Percentiles rank a stretch among this genome's conserved stretches.
Conservation (phyloP, 2,113 vertebrate species). For the Petaurus breviceps region DNA sequence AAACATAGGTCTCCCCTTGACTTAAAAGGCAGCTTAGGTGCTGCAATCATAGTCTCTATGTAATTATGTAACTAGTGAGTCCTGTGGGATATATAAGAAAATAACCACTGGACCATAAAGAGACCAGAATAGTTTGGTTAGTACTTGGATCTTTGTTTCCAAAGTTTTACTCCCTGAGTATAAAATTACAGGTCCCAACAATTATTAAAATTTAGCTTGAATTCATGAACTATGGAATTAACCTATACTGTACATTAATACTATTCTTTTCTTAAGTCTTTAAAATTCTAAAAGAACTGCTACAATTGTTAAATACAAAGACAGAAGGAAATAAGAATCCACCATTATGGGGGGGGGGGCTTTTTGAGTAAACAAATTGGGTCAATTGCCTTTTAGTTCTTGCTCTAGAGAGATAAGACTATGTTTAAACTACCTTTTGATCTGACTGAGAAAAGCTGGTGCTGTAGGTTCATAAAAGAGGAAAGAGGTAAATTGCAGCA, state of each 20-base stretch:
- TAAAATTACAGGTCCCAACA: background rate
- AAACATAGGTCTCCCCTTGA: slow-evolving; percentile 34
- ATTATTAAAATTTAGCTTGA: slow-evolving; percentile 9
- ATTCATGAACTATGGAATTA: slow-evolving; percentile 35
- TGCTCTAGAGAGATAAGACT: background rate
- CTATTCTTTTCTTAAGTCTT: background rate
- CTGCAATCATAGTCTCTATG: background rate
- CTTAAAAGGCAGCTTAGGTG: slow-evolving; percentile 42
- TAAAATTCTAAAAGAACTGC: slow-evolving; percentile 25
- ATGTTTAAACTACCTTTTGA: background rate
- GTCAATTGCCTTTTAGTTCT: background rate
- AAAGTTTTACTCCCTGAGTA: background rate
- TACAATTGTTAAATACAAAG: slow-evolving; percentile 24
- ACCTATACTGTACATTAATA: background rate
- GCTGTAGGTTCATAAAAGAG: background rate
- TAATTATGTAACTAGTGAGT: background rate
- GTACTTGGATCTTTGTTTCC: slow-evolving; percentile 24
- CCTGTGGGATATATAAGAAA: background rate
- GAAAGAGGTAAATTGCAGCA: background rate
- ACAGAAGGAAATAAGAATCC: background rate
- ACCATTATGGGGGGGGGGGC: background rate
- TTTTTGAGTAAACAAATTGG: slow-evolving; percentile 29
- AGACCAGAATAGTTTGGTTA: background rate
- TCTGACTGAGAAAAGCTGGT: slow-evolving; percentile 8
- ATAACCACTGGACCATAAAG: slow-evolving; percentile 3